Conservation (phyloP, 2,888 invertebrate genomes). For the Drosophila infuscata region DNA sequence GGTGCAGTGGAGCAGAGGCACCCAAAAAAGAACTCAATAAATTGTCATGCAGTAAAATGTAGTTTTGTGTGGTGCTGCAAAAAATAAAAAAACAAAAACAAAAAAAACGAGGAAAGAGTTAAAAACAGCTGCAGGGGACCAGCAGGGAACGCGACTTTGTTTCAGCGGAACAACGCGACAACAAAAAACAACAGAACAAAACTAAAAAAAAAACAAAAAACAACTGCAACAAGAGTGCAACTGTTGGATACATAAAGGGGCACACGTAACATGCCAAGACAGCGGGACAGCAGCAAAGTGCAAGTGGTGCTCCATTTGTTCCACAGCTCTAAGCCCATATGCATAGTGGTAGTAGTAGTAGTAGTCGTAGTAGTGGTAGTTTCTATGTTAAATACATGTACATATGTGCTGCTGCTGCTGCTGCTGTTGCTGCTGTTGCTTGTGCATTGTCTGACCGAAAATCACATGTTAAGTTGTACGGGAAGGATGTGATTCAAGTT, state of each 20-base stretch:
- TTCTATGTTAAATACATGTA: constrained; percentile 17
- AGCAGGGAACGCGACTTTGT: constrained; percentile 63
- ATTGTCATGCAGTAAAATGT: constrained; percentile 82
- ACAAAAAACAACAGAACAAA: constrained; percentile 37
- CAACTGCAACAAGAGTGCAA: constrained; percentile 39
- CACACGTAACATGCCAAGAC: constrained; percentile 74
- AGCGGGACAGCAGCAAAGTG: constrained; percentile 71
- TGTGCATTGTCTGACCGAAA: constrained; percentile 77
- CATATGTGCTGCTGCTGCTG: constrained; percentile 41
- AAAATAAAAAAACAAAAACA: constrained; percentile 47
- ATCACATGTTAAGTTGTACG: constrained; percentile 83
- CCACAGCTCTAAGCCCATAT: constrained; percentile 15
- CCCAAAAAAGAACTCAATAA: constrained; percentile 76
- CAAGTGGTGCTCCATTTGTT: constrained; percentile 34
- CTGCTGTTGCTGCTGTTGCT: constrained; percentile 29
- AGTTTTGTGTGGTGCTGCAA: constrained; percentile 57
- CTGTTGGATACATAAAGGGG: constrained; percentile 47
- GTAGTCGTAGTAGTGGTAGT: background rate
- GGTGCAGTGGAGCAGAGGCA: background rate
- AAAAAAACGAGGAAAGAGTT: constrained; percentile 28
- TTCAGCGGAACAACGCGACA: constrained; percentile 60
- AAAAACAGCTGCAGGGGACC: constrained; percentile 10
- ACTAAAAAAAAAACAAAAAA: constrained; percentile 25
- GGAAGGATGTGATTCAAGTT: constrained; percentile 84
- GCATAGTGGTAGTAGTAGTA: background rate